A percentile compares a stretch with the other conserved stretches of the same genome.
Conservation (phyloP, 2,797 vertebrate genomes). For the Myotis vivesi region DNA sequence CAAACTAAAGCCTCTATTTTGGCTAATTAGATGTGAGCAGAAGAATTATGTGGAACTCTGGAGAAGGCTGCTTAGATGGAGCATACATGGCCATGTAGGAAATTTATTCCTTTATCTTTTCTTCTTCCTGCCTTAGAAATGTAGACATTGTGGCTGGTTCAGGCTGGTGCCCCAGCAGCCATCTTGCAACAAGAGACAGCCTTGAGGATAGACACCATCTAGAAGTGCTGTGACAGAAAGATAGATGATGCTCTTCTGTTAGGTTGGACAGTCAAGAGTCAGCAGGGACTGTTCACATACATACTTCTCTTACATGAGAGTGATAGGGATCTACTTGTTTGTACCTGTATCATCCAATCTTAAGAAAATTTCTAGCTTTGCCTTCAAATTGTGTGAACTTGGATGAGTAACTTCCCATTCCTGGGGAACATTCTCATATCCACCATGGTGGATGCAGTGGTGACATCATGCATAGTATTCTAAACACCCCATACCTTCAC, state of each 20-base stretch:
- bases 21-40: not conserved
- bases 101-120: not conserved
- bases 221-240: not conserved
- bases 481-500: not conserved
- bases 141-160: not conserved
- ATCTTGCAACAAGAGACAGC: not conserved
- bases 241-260: not conserved
- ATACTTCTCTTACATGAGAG: not conserved
- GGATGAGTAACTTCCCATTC: not conserved
- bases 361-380: not conserved
- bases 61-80: not conserved
- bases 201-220: not conserved
- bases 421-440: not conserved
- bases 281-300: not conserved
- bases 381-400: not conserved
- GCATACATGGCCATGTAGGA: not conserved
- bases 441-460: not conserved
- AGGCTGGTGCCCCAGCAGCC: not conserved
- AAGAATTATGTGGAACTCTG: not conserved
- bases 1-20: not conserved
- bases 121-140: not conserved
- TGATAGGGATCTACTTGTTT: not conserved
- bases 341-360: not conserved
- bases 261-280: not conserved
- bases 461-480: not conserved